phyloP scores from a whole-genome alignment of 35 echinoderm and acorn worm species.

The Hemicentrotus pulcherrimus region DNA sequence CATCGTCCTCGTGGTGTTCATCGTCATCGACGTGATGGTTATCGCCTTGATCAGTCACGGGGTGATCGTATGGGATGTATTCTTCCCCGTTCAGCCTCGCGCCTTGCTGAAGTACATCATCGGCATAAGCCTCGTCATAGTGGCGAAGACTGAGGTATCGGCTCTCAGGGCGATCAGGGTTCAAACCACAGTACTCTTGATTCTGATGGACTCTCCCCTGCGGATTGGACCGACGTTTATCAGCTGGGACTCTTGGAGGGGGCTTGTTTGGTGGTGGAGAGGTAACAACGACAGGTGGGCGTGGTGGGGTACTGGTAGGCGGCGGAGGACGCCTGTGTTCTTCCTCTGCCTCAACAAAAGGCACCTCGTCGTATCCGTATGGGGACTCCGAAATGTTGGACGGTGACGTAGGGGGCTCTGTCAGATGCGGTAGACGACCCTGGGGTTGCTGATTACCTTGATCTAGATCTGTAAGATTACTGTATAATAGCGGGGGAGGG shows the following conservation, averaged over 20 bases:
- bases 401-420: background rate
- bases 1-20: background rate
- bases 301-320: background rate
- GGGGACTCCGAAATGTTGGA: background rate
- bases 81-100: background rate
- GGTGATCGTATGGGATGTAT: background rate
- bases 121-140: background rate
- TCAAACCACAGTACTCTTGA: background rate
- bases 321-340: background rate
- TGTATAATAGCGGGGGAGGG: background rate
- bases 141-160: conserved; percentile 2
- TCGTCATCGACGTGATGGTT: background rate
- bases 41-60: background rate
- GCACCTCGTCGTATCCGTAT: background rate
- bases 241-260: background rate
- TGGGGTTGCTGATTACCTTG: background rate
- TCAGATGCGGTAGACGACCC: background rate
- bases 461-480: background rate
- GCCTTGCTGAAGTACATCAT: background rate
- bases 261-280: background rate
- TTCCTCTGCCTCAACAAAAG: conserved; percentile 4
- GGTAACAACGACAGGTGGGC: conserved; percentile 19
- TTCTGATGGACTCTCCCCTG: background rate
- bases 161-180: background rate
- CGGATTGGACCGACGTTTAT: background rate